These are phyloP conservation scores for Gryon sp. DNA, from an alignment of 1,140 invertebrate genomes.

Conservation along the genomic window DNA sequence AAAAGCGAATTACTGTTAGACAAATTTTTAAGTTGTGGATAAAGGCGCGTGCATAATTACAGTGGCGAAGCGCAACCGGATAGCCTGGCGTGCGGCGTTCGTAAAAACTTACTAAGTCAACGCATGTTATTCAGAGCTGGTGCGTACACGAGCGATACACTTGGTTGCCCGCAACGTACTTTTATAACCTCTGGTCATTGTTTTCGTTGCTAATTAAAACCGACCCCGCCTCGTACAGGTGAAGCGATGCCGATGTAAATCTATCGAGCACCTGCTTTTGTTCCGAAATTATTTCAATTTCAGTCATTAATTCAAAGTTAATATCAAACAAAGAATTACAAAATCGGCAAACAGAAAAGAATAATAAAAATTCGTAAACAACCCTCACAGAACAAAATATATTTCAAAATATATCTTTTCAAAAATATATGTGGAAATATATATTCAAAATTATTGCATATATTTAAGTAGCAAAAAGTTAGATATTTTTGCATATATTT, in stretches of 20 bases:
- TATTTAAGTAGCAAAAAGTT: no score
- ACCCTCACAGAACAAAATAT: no score
- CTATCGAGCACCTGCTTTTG: constrained; percentile 27
- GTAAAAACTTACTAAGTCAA: constrained; percentile 35
- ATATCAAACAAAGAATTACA: no score
- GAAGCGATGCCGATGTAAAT: constrained; percentile 22
- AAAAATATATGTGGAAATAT: no score
- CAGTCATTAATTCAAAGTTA: no score
- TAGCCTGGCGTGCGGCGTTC: constrained; percentile 32
- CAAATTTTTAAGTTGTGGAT: constrained; percentile 29
- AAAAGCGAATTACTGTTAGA: constrained; percentile 28
- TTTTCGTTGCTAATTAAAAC: constrained; percentile 64
- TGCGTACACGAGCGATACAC: constrained; percentile 60
- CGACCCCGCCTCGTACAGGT: constrained; percentile 47
- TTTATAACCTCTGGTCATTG: constrained; percentile 65
- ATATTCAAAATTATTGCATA: no score
- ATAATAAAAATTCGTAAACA: no score
- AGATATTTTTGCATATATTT: no score
- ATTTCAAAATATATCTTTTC: no score
- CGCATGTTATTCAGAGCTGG: constrained; percentile 35
- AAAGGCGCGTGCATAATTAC: constrained; percentile 62
- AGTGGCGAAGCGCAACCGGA: constrained; percentile 60
- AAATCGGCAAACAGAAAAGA: no score
- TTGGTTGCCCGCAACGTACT: constrained; percentile 65
- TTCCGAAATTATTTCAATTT: no score